phyloP scores from a whole-genome alignment of 2,113 vertebrate genomes.

The Tachycineta bicolor region DNA sequence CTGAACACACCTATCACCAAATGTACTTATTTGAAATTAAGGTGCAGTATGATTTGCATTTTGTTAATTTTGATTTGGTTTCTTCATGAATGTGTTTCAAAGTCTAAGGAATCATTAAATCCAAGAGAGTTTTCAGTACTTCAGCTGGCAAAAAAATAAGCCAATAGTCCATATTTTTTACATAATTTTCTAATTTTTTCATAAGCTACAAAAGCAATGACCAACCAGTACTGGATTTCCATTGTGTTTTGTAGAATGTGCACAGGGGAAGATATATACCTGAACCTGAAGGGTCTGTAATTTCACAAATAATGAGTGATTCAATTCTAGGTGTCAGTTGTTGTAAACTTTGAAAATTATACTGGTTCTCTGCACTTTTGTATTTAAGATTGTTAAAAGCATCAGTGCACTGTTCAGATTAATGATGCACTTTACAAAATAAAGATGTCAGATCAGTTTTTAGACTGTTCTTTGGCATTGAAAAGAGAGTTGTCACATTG shows the following conservation, averaged over 20 bases:
- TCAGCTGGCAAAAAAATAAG: neutral
- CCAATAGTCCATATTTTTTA: neutral
- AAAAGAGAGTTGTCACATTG: neutral
- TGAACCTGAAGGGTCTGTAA: neutral
- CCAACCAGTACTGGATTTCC: neutral
- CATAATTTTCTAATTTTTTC: neutral
- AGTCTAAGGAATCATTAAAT: neutral
- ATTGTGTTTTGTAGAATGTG: neutral
- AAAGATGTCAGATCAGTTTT: neutral
- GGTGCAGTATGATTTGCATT: neutral
- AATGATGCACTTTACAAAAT: conserved; percentile 30
- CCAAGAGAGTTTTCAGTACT: neutral
- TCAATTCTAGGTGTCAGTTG: neutral
- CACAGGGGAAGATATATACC: neutral
- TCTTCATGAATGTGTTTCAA: neutral
- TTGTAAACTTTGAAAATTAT: neutral
- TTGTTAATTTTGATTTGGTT: neutral
- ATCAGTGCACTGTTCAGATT: neutral
- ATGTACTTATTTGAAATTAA: neutral
- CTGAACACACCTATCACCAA: neutral
- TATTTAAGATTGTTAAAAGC: conserved; percentile 5
- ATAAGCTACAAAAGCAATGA: neutral
- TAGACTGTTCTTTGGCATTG: neutral
- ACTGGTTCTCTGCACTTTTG: neutral
- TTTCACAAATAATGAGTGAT: neutral